Conservation (phyloP, 1,140 invertebrate genomes). For the Metaphire vulgaris region DNA sequence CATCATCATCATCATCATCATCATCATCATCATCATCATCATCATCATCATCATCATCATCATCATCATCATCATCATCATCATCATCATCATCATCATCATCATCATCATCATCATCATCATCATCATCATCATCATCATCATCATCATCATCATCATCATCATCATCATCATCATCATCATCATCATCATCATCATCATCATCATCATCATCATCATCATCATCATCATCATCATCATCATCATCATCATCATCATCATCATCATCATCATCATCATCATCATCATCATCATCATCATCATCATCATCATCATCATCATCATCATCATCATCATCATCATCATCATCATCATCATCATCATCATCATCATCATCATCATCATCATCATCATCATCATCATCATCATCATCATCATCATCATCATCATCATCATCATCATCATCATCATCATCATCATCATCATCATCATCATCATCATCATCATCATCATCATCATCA, state of each 20-base stretch:
- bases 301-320: constrained; percentile 9
- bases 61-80: constrained; percentile 9
- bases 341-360: constrained; percentile 9
- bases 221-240: constrained; percentile 9
- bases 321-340: constrained; percentile 9
- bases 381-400: constrained; percentile 9
- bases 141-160: constrained; percentile 9
- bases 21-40: constrained; percentile 9
- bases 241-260: constrained; percentile 9
- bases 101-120: constrained; percentile 9
- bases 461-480: constrained; percentile 9
- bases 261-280: constrained; percentile 9
- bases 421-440: constrained; percentile 9
- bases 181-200: constrained; percentile 9
- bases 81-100: constrained; percentile 9
- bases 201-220: constrained; percentile 9
- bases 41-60: constrained; percentile 9
- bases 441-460: constrained; percentile 9
- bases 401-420: constrained; percentile 9
- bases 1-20: constrained; percentile 9
- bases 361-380: constrained; percentile 9
- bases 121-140: constrained; percentile 9
- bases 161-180: constrained; percentile 9
- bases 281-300: constrained; percentile 9
- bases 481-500: constrained; percentile 9